These are phyloP conservation scores for Pseudomyrmex pallidus DNA, from an alignment of 1,140 invertebrate genomes.

Conservation along the genomic window DNA sequence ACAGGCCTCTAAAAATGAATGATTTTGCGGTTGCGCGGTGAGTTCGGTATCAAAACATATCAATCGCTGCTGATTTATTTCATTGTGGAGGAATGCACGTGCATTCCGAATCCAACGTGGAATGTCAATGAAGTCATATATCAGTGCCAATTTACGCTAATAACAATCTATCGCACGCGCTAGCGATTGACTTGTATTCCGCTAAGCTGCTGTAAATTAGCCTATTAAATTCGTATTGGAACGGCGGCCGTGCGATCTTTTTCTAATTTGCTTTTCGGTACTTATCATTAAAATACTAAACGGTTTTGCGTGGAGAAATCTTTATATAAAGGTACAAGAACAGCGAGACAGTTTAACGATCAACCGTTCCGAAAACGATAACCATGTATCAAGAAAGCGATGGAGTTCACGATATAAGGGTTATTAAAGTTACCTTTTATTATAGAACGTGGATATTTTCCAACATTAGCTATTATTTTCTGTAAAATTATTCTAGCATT, in stretches of 20 bases:
- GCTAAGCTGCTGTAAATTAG: conserved; percentile 66
- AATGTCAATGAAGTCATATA: conserved; percentile 61
- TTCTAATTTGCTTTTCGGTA: too few relatives aligned
- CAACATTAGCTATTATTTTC: not conserved
- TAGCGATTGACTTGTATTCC: conserved; percentile 57
- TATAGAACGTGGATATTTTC: conserved; percentile 12
- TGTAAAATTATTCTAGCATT: not conserved
- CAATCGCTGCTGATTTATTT: conserved; percentile 55
- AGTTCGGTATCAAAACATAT: conserved; percentile 55
- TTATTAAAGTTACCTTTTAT: conserved; percentile 36
- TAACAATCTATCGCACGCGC: conserved; percentile 43
- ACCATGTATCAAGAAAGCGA: conserved; percentile 38
- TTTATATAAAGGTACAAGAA: not conserved
- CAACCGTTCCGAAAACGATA: conserved; percentile 27
- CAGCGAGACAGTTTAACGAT: conserved; percentile 2
- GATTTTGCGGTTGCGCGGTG: conserved; percentile 42
- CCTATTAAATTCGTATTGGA: conserved; percentile 50
- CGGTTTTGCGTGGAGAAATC: not conserved
- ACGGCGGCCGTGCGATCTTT: not conserved
- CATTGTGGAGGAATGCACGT: conserved; percentile 51
- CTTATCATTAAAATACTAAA: not conserved
- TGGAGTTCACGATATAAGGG: conserved; percentile 34
- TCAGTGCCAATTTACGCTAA: conserved; percentile 55
- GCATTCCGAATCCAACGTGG: conserved; percentile 14
- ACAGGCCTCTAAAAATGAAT: conserved; percentile 47